A percentile compares a stretch with the other conserved stretches of the same genome.
These are phyloP conservation scores for Bombus picipes DNA, from an alignment of 1,140 invertebrate species.

Conservation along the genomic window DNA sequence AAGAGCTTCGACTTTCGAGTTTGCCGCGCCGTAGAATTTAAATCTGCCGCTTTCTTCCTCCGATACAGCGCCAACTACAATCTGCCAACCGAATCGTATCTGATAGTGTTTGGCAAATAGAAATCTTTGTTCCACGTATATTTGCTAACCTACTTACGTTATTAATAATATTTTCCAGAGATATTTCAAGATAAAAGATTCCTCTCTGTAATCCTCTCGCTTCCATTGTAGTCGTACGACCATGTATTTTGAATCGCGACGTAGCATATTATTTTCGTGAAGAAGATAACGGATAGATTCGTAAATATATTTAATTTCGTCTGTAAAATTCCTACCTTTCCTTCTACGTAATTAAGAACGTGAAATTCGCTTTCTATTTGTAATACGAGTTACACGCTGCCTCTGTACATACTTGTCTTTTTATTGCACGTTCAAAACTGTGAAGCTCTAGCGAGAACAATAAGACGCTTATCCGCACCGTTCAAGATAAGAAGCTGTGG, in stretches of 20 bases:
- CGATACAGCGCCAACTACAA: not conserved
- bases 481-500: conserved; percentile 32
- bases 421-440: not conserved
- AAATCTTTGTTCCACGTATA: not conserved
- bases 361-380: not conserved
- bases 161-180: too few relatives aligned
- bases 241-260: too few relatives aligned
- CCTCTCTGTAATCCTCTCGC: not conserved
- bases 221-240: too few relatives aligned
- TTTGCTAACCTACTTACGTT: not conserved
- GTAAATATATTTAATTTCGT: too few relatives aligned
- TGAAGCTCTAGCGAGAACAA: conserved; percentile 20
- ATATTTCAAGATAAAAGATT: not conserved
- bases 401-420: not conserved
- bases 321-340: too few relatives aligned
- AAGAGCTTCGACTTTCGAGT: not conserved
- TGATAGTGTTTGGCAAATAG: not conserved
- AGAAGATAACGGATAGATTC: too few relatives aligned
- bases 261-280: too few relatives aligned
- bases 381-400: not conserved
- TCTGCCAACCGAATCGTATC: conserved; percentile 4
- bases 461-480: conserved; percentile 39
- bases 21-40: conserved; percentile 13
- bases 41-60: not conserved
- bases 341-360: not conserved